phyloP scores from a whole-genome alignment of 2,888 invertebrate genomes.

The Parochlus steinenii region DNA sequence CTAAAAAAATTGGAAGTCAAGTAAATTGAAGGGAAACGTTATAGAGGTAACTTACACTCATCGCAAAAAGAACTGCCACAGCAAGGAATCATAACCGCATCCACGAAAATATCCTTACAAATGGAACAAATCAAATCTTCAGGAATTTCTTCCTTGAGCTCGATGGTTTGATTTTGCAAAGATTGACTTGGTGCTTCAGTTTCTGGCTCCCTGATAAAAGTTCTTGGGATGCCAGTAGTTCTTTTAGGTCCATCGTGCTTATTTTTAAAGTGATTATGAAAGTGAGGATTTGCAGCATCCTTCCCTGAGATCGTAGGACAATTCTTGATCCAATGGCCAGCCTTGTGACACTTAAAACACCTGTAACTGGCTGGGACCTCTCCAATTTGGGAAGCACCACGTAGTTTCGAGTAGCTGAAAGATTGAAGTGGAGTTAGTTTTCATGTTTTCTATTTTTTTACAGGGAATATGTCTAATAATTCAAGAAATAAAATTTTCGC shows the following conservation, averaged over 20 bases:
- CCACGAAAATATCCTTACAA: slow-evolving; percentile 80
- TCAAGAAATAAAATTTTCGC: too few species aligned
- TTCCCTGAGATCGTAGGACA: slow-evolving; percentile 59
- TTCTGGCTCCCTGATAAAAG: slow-evolving; percentile 81
- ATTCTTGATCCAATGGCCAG: slow-evolving; percentile 95
- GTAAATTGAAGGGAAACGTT: slow-evolving; percentile 24
- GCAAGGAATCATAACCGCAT: slow-evolving; percentile 96
- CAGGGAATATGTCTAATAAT: too few species aligned
- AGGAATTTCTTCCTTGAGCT: slow-evolving; percentile 56
- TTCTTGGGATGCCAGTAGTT: slow-evolving; percentile 93
- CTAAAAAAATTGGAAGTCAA: slow-evolving; percentile 31
- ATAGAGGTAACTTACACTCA: slow-evolving; percentile 58
- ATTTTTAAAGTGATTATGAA: slow-evolving; percentile 6
- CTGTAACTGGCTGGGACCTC: slow-evolving; percentile 81
- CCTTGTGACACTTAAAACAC: slow-evolving; percentile 87
- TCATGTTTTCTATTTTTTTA: too few species aligned
- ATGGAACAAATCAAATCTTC: slow-evolving; percentile 83
- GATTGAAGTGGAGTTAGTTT: too few species aligned
- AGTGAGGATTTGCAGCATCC: not conserved
- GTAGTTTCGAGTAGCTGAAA: slow-evolving; percentile 74
- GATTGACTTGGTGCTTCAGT: slow-evolving; percentile 18
- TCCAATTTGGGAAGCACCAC: slow-evolving; percentile 76
- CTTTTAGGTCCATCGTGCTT: slow-evolving; percentile 76
- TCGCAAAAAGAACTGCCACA: slow-evolving; percentile 98
- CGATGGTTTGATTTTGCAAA: slow-evolving; percentile 31